These are phyloP conservation scores for Centropus unirufus DNA, from an alignment of 2,113 vertebrate genomes.

Conservation along the genomic window DNA sequence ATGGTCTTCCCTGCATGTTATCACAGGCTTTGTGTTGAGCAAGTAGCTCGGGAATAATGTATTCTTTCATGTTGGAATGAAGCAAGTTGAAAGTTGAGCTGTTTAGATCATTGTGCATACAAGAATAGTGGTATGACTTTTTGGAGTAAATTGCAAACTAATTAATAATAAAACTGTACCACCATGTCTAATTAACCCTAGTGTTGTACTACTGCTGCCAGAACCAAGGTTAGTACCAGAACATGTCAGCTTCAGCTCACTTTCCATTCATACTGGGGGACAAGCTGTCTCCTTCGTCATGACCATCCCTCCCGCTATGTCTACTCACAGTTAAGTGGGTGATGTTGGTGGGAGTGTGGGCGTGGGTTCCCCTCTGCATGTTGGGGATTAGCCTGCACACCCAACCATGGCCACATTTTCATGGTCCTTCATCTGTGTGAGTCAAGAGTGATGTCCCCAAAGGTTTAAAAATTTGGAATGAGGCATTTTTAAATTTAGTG, in stretches of 20 bases:
- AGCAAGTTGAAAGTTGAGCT: neutral
- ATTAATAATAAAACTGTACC: neutral
- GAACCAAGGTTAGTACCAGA: neutral
- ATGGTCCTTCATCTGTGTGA: rapidly evolving
- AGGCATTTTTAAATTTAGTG: neutral
- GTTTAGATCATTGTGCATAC: neutral
- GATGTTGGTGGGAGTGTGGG: rapidly evolving
- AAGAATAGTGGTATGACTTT: neutral
- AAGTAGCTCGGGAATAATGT: neutral
- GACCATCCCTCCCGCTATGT: rapidly evolving
- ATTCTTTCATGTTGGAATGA: neutral
- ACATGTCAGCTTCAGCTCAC: neutral
- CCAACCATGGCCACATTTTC: neutral
- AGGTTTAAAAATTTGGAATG: neutral
- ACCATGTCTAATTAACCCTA: neutral
- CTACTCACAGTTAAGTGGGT: neutral
- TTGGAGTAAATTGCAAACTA: neutral
- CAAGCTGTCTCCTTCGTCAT: rapidly evolving
- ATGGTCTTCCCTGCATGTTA: neutral
- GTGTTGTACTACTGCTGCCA: neutral
- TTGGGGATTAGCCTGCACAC: neutral
- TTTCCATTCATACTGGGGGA: neutral
- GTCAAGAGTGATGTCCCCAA: neutral
- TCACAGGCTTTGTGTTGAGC: neutral
- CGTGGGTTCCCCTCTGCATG: neutral